Percentiles rank a stretch among this genome's conserved stretches.
phyloP scores from a whole-genome alignment of 2,888 invertebrate genomes.

The Ceratothoa steindachneri region DNA sequence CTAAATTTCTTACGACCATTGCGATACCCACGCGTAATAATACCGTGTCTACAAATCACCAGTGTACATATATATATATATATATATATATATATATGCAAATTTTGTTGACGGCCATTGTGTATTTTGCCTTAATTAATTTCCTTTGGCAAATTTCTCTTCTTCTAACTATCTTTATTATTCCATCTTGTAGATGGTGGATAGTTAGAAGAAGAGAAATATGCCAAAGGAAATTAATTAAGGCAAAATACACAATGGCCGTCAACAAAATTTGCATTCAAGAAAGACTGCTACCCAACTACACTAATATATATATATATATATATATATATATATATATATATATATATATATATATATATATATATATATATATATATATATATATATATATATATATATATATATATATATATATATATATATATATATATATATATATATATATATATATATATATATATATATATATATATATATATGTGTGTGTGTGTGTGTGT shows the following conservation, averaged over 20 bases:
- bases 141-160: no score
- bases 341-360: constrained; percentile 19
- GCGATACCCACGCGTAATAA: background rate
- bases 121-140: no score
- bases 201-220: no score
- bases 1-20: background rate
- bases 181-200: no score
- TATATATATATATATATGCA: constrained; percentile 15
- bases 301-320: background rate
- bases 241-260: no score
- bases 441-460: constrained; percentile 17
- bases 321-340: constrained; percentile 17
- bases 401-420: background rate
- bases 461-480: constrained; percentile 18
- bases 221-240: no score
- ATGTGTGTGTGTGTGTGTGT: constrained; percentile 4
- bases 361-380: constrained; percentile 10
- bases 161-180: no score
- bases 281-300: no score
- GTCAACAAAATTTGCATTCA: no score
- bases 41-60: no score
- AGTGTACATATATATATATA: constrained; percentile 17
- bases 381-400: background rate
- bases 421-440: constrained; percentile 14
- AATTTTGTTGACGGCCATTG: background rate